Base-by-base conservation (phyloP, 2,797 vertebrate species). In the Nothura maculosa region DNA sequence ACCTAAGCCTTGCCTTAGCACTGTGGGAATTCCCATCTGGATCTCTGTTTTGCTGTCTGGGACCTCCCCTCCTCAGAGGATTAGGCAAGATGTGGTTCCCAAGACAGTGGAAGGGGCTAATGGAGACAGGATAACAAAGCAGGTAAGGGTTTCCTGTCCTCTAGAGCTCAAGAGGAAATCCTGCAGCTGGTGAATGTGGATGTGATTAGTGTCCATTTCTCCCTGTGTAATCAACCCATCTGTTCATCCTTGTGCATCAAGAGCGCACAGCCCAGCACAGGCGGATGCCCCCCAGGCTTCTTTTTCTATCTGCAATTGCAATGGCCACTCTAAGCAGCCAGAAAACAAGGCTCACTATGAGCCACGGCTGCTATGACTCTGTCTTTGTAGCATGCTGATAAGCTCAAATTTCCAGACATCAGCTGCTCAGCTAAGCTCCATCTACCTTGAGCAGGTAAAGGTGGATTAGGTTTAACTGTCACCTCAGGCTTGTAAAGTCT, bases 111-210 rank as follows among this genome's bases (percentile, higher is more conserved):
- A 89, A 91, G 36, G 75, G 78, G 12, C 91, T 89, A 85, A 93
- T 60, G 89, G 68, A 94, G 88, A 36, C 93, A 93, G 95, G 87
- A 96, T 95, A 96, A 93, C 74, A 13, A 81, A 84, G 94, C 95
- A 96, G 96, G 96, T 95, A 93, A 27, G 52, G 91, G 85, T 82
- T 95, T 96, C 95, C 95, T 93, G 94, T 79, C 52, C 92, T 94
- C 47, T 1, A 73, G 90, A 69, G 93, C 90, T 92, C 87, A 69
- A 92, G 93, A 94, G 92, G 96, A 96, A 94, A 96, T 96, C 94
- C 93, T 94, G 93, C 95, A 95, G 92, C 94, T 94, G 94, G 92
- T 93, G 92, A 75, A 72, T 87, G 79, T 96, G 96, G 92, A 81
- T 85, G 40, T 5, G 62, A 95, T 94, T 90, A 96, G 94, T 78